Conservation (phyloP, 2,797 vertebrate species). For the Bradypodion pumilum region DNA sequence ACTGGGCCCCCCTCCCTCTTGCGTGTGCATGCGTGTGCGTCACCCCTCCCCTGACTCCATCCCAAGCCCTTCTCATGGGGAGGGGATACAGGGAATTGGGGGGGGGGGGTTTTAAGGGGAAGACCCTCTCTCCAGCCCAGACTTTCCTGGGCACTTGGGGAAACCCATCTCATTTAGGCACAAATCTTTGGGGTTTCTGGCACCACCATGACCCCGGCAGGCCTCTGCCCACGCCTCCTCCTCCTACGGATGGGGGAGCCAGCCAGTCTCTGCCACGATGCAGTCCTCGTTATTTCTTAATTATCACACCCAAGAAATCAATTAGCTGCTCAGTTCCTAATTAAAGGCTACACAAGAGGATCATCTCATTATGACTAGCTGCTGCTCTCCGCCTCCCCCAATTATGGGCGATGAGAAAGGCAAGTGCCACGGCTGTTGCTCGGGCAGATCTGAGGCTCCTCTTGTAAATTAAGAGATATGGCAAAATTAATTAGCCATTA, state of each 20-base stretch:
- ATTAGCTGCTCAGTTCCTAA: constrained; percentile 68
- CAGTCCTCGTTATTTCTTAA: constrained; percentile 67
- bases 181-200: background rate
- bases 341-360: constrained; percentile 61
- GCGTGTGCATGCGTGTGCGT: too few species aligned
- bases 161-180: background rate
- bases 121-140: background rate
- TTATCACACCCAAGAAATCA: constrained; percentile 73
- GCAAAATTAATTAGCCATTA: constrained; percentile 64
- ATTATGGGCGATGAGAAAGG: constrained; percentile 9
- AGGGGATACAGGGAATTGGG: too few species aligned
- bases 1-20: too few species aligned
- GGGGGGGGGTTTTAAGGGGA: background rate
- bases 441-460: constrained; percentile 30
- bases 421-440: background rate
- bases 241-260: background rate
- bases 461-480: constrained; percentile 27
- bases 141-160: background rate
- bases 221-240: constrained; percentile 3
- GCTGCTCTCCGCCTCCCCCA: constrained; percentile 41
- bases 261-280: constrained; percentile 17
- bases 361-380: constrained; percentile 33
- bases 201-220: background rate
- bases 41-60: too few species aligned
- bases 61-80: too few species aligned